Base-by-base conservation (phyloP, 1,140 invertebrate species). In the Drosophila auraria region DNA sequence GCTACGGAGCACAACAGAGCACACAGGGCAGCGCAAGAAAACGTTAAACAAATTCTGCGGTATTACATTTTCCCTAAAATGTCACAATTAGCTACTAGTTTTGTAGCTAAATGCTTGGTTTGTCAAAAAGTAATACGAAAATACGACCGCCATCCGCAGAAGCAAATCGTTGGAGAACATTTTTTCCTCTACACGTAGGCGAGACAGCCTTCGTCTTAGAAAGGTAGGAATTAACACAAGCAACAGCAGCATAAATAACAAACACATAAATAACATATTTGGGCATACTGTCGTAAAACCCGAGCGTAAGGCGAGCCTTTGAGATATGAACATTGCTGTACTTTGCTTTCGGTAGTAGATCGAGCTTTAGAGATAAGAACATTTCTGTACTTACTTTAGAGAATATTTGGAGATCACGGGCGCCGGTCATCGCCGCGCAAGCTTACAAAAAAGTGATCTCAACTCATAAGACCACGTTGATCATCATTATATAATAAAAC, bases 41-140 rank as follows among this genome's bases (percentile, higher is more conserved):
- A 69, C 7, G 27, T 38, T 0, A 69, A 69, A 12, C n/a, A 38
- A 53, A 60, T 53, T 20, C 25, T 68, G 0, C 7, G 17, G 17
- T 15, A 36, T n/a, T 68, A 51, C 8, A 53, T 38, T 60, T 36
- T 60, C 56, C 65, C 57, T 12, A 66, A 66, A 42, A 56, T 36
- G 30, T 36, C 38, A 27, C 5, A 59, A 17, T n/a, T 36, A 20
- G 30, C 53, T 14, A 15, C 25, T 15, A 59, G 7, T 15, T 58
- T 25, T 49, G 38, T 66, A n/a, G 53, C 53, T 1, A 66, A 66
- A 5, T 66, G 33, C 27, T 38, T 27, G 7, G 36, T 40, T 33
- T 68, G 64, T 14, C n/a, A 45, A 38, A 58, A 23, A 23, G 45
- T 33, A 11, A 59, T 20, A 20, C 20, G 20, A 20, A 20, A 68